Evolutionary conservation across 2,888 invertebrate species (phyloP), one percentile per base, ranked within the genome.

Genomic region (Dicranocentrus wangi): DNA sequence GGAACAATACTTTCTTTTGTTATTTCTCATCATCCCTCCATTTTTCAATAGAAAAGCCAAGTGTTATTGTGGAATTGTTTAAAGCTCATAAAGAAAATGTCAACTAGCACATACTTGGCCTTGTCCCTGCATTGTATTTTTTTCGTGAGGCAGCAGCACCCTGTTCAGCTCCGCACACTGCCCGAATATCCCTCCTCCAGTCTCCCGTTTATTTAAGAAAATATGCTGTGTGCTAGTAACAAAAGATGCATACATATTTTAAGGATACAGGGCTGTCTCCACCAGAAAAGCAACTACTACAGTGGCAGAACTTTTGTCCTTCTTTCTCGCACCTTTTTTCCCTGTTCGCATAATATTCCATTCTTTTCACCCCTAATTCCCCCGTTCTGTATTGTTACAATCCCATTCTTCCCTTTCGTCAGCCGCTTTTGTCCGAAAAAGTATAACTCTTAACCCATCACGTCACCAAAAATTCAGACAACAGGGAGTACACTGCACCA

Each of bases 21-120:
- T 21, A 19, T 15, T 68, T 51, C 32, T 66, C 73, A 73, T 80
- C 80, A 73, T 68, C 71, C 65, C 53, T 53, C 66, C 53, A 61
- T 53, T 79, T 73, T 73, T 72, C 28, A 70, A 65, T 66, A 19
- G 61, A 61, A 61, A 71, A 66, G 55, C 71, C 66, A 71, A 73
- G 47, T 71, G 80, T 73, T 73, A 80, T 80, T 80, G 79, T 79
- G 43, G 10, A 32, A 79, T 79, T 78, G 79, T 79, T 79, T 72
- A 79, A 79, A 79, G 53, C 53, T 66, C 25, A 23, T 43, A 79
- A 79, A 71, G 69, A 79, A 32, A 79, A 72, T 79, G 79, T 79
- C 79, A 79, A 79, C 65, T 69, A 28, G 58, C 61, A n/a, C n/a
- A 72, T 71, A 55, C 72, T 79, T 79, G 70, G 79, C 79, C 80